These are phyloP conservation scores for Sialia sialis DNA, from an alignment of 2,113 vertebrate genomes.

Conservation along the genomic window DNA sequence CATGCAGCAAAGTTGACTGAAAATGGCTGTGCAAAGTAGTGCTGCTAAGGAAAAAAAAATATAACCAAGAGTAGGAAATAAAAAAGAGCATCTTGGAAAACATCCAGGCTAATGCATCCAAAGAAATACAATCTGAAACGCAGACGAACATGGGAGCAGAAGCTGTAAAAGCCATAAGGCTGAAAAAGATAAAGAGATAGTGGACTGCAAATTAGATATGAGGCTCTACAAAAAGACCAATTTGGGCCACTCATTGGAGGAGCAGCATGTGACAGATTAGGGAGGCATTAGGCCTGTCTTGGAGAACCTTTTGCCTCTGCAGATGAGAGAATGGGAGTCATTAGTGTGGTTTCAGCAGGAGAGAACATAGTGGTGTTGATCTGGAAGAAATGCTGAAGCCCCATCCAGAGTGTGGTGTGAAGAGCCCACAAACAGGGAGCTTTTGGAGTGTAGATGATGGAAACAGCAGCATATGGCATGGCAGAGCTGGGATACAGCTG, in stretches of 20 bases:
- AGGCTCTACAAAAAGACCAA: constrained; percentile 17
- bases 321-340: not conserved
- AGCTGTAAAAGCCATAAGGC: constrained; percentile 58
- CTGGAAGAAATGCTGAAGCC: not conserved
- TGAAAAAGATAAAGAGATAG: constrained; percentile 49
- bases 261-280: not conserved
- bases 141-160: constrained; percentile 7
- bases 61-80: constrained; percentile 9
- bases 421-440: fast-evolving
- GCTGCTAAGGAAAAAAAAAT: not conserved
- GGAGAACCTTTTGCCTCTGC: not conserved
- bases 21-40: not conserved
- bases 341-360: not conserved
- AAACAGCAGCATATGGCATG: not conserved
- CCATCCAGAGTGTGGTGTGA: not conserved
- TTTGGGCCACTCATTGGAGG: not conserved
- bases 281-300: constrained; percentile 8
- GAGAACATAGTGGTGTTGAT: not conserved
- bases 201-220: constrained; percentile 49
- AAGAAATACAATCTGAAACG: constrained; percentile 43
- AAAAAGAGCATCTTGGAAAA: constrained; percentile 58
- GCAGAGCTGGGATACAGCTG: not conserved
- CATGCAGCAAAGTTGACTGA: not conserved
- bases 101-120: constrained; percentile 53
- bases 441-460: not conserved